A percentile compares a stretch with the other conserved stretches of the same genome.
phyloP scores from a whole-genome alignment of 2,113 vertebrate genomes.

The Zapus hudsonius region DNA sequence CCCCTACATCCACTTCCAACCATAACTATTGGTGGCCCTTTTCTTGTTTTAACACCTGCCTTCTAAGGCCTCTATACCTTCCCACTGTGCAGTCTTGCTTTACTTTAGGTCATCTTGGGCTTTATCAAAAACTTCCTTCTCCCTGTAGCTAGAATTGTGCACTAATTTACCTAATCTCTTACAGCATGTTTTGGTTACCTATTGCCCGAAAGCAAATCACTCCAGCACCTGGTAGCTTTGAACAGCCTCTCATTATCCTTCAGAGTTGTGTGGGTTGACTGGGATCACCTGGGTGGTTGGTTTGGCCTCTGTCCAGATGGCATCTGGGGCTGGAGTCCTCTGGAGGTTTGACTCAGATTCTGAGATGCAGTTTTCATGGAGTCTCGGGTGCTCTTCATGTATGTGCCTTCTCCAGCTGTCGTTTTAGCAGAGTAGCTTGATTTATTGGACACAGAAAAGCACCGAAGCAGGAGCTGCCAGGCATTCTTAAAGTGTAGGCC shows the following conservation, averaged over 20 bases:
- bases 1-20: neutral
- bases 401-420: neutral
- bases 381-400: neutral
- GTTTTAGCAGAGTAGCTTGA: neutral
- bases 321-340: neutral
- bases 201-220: neutral
- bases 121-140: neutral
- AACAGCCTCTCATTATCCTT: neutral
- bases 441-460: neutral
- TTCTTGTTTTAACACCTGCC: conserved; percentile 9
- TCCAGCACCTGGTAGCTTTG: neutral
- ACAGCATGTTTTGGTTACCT: neutral
- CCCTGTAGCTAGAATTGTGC: neutral
- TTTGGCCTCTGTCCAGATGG: neutral
- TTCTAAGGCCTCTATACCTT: neutral
- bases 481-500: neutral
- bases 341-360: neutral
- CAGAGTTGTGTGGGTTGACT: neutral
- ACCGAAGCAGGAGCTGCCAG: neutral
- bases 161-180: neutral
- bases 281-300: neutral
- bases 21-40: neutral
- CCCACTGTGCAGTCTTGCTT: neutral
- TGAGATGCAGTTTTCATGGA: neutral
- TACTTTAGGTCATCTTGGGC: neutral